These are phyloP conservation scores for Clarias gariepinus DNA, from an alignment of 2,113 vertebrate genomes.

Conservation along the genomic window DNA sequence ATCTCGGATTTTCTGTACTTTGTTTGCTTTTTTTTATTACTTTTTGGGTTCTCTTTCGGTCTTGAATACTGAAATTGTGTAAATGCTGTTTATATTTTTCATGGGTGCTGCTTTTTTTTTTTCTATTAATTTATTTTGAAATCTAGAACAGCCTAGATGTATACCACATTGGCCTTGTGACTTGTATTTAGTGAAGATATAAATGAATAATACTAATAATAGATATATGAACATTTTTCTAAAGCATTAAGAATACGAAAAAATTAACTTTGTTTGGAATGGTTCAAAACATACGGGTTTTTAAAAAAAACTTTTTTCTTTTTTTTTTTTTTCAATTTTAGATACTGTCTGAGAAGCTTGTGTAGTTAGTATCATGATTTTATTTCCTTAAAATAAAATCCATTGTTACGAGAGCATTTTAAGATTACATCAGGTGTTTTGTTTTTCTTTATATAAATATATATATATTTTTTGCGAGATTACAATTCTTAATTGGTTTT, in stretches of 20 bases:
- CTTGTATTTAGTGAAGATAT: constrained; percentile 80
- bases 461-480: constrained; percentile 51
- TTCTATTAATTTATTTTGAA: constrained; percentile 72
- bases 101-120: constrained; percentile 70
- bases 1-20: constrained; percentile 49
- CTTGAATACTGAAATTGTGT: constrained; percentile 74
- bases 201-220: constrained; percentile 80
- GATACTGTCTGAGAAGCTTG: constrained; percentile 66
- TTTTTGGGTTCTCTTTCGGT: constrained; percentile 53
- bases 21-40: constrained; percentile 53
- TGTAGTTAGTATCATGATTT: constrained; percentile 51
- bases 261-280: constrained; percentile 74
- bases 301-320: constrained; percentile 52
- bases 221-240: constrained; percentile 80
- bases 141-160: constrained; percentile 78
- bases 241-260: constrained; percentile 80
- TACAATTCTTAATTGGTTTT: constrained; percentile 52
- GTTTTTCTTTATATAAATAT: constrained; percentile 21
- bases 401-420: constrained; percentile 57
- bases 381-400: constrained; percentile 61
- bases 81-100: constrained; percentile 75
- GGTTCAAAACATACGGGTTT: constrained; percentile 82
- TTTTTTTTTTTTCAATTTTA: constrained; percentile 50
- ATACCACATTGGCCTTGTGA: constrained; percentile 84
- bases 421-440: constrained; percentile 59